These are phyloP conservation scores for Thalpophila matura DNA, from an alignment of 2,888 invertebrate genomes.

Conservation along the genomic window DNA sequence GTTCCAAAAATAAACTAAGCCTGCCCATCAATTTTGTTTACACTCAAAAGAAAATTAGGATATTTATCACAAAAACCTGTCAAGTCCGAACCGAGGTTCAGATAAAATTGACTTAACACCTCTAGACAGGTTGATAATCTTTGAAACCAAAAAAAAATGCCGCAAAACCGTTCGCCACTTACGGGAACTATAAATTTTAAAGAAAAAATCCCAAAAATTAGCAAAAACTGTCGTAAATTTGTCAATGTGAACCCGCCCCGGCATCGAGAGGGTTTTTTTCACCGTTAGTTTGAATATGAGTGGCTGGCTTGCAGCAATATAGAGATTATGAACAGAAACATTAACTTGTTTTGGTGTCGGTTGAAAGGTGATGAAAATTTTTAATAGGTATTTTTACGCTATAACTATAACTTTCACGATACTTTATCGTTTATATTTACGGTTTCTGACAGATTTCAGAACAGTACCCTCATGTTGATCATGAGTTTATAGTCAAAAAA, in stretches of 20 bases:
- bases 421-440: too few species aligned
- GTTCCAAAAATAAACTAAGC: conserved; percentile 34
- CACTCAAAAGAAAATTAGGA: conserved; percentile 18
- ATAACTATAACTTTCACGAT: too few species aligned
- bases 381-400: too few species aligned
- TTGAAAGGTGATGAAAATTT: too few species aligned
- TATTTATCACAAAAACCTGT: conserved; percentile 50
- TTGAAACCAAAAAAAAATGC: conserved; percentile 62
- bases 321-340: conserved; percentile 30
- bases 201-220: conserved; percentile 56
- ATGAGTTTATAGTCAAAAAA: too few species aligned
- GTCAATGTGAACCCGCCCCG: conserved; percentile 75
- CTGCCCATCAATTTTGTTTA: conserved; percentile 30
- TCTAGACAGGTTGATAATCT: conserved; percentile 74
- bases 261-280: conserved; percentile 64
- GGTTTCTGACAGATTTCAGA: too few species aligned
- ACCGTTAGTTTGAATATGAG: conserved; percentile 41
- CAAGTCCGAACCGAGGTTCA: conserved; percentile 49
- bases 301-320: conserved; percentile 22
- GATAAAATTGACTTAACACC: conserved; percentile 78
- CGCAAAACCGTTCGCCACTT: conserved; percentile 72
- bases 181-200: conserved; percentile 69
- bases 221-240: conserved; percentile 81
- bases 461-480: too few species aligned
- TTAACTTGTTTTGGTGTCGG: not conserved